These are phyloP conservation scores for Zaprionus davidi DNA, from an alignment of 1,140 invertebrate species.

Conservation along the genomic window DNA sequence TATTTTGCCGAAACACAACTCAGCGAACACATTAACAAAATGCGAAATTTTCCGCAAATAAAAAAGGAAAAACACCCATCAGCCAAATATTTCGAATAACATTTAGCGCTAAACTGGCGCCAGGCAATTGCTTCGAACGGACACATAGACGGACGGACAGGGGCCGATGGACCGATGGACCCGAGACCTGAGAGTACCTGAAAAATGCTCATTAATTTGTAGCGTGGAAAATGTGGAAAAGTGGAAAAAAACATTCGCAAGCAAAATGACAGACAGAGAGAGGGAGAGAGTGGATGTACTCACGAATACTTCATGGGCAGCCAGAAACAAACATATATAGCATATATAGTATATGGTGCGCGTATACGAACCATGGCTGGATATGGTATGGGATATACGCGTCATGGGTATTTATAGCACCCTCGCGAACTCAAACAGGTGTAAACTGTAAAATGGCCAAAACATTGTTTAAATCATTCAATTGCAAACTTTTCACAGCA, in stretches of 20 bases:
- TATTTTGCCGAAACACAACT: constrained; percentile 15
- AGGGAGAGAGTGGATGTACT: constrained; percentile 11
- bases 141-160: background rate
- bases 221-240: constrained; percentile 69
- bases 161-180: background rate
- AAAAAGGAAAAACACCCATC: constrained; percentile 30
- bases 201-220: constrained; percentile 76
- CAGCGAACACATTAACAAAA: constrained; percentile 12
- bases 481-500: constrained; percentile 68
- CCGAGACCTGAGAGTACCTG: constrained; percentile 43
- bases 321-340: constrained; percentile 6
- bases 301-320: constrained; percentile 3
- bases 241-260: constrained; percentile 43
- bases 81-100: constrained; percentile 76
- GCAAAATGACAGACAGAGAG: constrained; percentile 51
- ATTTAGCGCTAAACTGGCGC: constrained; percentile 74
- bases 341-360: constrained; percentile 3
- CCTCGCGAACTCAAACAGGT: constrained; percentile 74
- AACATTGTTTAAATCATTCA: constrained; percentile 82
- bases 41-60: constrained; percentile 62
- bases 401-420: constrained; percentile 77
- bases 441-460: constrained; percentile 76
- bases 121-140: constrained; percentile 56
- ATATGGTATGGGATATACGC: constrained; percentile 54
- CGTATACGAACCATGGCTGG: constrained; percentile 8